A percentile compares a stretch with the other conserved stretches of the same genome.
phyloP scores from a whole-genome alignment of 2,888 invertebrate genomes.

The Sthenelais limicola region DNA sequence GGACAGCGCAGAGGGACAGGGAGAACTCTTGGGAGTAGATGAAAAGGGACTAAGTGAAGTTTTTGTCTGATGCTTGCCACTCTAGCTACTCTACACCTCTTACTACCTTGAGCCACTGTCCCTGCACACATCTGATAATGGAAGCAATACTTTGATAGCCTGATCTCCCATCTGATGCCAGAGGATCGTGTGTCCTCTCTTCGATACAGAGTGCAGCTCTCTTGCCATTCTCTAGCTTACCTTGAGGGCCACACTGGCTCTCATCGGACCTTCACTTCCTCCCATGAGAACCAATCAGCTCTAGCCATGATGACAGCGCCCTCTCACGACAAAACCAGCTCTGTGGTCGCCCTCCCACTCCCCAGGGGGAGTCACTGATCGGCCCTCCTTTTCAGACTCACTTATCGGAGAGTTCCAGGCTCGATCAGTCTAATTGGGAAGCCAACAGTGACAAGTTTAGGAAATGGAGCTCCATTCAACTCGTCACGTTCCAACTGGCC shows the following conservation, averaged over 20 bases:
- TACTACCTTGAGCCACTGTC: too few relatives aligned
- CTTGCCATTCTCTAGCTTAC: too few relatives aligned
- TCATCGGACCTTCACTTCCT: too few relatives aligned
- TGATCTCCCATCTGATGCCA: slow-evolving; percentile 7
- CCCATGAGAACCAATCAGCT: slow-evolving; percentile 21
- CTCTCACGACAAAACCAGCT: slow-evolving; percentile 27
- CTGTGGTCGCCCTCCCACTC: slow-evolving; percentile 3
- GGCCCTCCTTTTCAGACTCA: slow-evolving; percentile 15
- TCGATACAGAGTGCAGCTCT: too few relatives aligned
- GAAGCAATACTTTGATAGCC: slow-evolving; percentile 10
- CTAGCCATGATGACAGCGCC: slow-evolving; percentile 33
- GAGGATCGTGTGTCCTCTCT: too few relatives aligned
- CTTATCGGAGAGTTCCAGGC: slow-evolving; percentile 35
- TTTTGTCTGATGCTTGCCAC: too few relatives aligned
- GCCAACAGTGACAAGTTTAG: slow-evolving; percentile 22
- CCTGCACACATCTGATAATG: slow-evolving; percentile 38
- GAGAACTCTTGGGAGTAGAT: too few relatives aligned
- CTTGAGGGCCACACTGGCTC: too few relatives aligned
- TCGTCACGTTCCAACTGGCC: slow-evolving; percentile 10
- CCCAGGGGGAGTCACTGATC: slow-evolving; percentile 7
- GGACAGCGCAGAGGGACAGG: too few relatives aligned
- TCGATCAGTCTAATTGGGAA: slow-evolving; percentile 30
- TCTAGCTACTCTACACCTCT: too few relatives aligned
- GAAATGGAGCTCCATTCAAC: slow-evolving; percentile 29
- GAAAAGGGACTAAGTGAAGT: too few relatives aligned